These are phyloP conservation scores for Xestia c-nigrum DNA, from an alignment of 2,888 invertebrate genomes.

Conservation along the genomic window DNA sequence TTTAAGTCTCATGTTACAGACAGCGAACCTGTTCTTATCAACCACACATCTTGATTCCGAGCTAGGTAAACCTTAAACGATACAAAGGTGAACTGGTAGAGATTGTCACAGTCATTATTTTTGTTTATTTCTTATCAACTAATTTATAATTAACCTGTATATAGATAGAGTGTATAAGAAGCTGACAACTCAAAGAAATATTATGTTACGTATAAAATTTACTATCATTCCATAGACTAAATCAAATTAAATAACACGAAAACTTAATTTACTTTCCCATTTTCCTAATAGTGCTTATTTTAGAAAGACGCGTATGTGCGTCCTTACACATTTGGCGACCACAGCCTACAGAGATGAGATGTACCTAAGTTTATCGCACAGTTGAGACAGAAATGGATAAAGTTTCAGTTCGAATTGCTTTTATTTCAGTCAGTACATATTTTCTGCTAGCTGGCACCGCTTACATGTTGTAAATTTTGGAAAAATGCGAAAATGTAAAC, in stretches of 20 bases:
- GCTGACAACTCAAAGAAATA: not conserved
- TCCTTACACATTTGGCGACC: not conserved
- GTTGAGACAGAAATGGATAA: conserved; percentile 50
- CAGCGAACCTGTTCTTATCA: not conserved
- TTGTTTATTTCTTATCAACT: not conserved
- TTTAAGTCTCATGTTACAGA: not conserved
- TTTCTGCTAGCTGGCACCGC: conserved; percentile 16
- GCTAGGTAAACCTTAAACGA: not conserved
- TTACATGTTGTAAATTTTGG: conserved; percentile 38
- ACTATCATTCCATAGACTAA: not conserved
- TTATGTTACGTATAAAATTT: not conserved
- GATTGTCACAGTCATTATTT: not conserved
- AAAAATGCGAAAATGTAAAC: conserved; percentile 11
- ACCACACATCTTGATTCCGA: not conserved
- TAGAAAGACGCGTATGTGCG: not conserved
- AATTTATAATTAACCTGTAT: not conserved
- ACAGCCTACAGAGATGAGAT: conserved; percentile 11
- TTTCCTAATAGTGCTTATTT: not conserved
- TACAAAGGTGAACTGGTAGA: not conserved
- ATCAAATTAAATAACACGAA: not conserved
- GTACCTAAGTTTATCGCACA: conserved; percentile 22
- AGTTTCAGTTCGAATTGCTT: conserved; percentile 55
- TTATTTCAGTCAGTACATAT: conserved; percentile 40
- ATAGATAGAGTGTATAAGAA: too few relatives aligned
- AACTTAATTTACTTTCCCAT: not conserved